Conservation (phyloP, 2,797 vertebrate species). For the Crocidura indochinensis region DNA sequence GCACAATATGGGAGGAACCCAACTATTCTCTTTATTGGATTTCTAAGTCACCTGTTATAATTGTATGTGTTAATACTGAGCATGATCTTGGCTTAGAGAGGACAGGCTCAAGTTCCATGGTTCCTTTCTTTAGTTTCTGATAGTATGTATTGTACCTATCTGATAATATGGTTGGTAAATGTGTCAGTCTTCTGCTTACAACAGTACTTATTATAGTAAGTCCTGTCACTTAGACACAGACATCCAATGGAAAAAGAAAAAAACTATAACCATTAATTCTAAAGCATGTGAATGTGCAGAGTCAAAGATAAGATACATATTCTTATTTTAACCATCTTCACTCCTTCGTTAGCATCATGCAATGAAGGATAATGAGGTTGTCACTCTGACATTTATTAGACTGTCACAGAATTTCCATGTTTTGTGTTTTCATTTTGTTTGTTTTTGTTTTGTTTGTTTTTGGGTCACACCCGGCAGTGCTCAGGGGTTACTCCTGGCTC, state of each 20-base stretch:
- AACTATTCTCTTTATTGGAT: not conserved
- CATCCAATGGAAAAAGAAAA: not conserved
- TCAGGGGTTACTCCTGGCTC: too few species aligned
- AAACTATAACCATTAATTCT: not conserved
- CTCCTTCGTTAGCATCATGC: not conserved
- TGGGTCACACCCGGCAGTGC: too few species aligned
- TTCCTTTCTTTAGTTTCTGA: not conserved
- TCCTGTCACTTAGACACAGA: not conserved
- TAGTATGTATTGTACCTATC: not conserved
- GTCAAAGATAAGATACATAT: not conserved
- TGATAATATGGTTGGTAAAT: not conserved
- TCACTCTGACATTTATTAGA: not conserved
- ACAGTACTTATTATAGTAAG: not conserved
- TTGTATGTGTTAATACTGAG: slow-evolving; percentile 1
- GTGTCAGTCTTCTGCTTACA: not conserved
- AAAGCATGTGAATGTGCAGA: not conserved
- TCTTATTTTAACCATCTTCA: slow-evolving; percentile 42
- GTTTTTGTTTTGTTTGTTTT: too few species aligned
- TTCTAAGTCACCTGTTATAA: not conserved
- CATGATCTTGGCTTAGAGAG: not conserved
- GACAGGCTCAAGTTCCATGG: not conserved
- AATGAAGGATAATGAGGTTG: not conserved
- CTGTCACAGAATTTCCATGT: slow-evolving; percentile 51
- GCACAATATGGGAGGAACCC: not conserved
- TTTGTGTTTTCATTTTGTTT: slow-evolving; percentile 53